phyloP scores from a whole-genome alignment of 2,797 vertebrate species.

The Fistularia commersonii region DNA sequence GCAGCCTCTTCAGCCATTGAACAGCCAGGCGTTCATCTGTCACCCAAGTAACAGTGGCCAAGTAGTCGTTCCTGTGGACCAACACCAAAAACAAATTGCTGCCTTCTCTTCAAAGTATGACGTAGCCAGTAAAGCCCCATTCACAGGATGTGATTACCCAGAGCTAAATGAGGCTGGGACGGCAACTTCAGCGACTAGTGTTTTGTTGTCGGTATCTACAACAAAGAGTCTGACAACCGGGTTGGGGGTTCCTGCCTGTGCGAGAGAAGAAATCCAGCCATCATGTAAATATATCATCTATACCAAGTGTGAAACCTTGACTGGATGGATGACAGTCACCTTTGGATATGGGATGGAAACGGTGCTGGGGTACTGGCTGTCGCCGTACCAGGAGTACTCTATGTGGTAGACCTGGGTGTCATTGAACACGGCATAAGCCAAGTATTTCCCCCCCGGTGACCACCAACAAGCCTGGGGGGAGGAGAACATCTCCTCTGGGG shows the following conservation, averaged over 20 bases:
- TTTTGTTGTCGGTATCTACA: conserved; percentile 65
- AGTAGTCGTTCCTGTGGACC: conserved; percentile 84
- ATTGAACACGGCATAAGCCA: conserved; percentile 92
- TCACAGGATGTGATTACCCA: conserved; percentile 66
- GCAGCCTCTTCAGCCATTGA: conserved; percentile 89
- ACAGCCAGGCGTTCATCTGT: conserved; percentile 82
- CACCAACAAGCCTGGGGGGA: conserved; percentile 88
- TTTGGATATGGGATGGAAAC: conserved; percentile 92
- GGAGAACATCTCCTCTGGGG: conserved; percentile 94
- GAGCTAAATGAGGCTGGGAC: conserved; percentile 74
- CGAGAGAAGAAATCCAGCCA: conserved; percentile 22
- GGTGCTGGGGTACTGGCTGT: conserved; percentile 87
- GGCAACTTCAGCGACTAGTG: conserved; percentile 68
- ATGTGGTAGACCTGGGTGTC: conserved; percentile 86
- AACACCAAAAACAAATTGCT: neutral
- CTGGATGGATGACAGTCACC: conserved; percentile 62
- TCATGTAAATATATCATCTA: no score
- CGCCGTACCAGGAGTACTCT: conserved; percentile 90
- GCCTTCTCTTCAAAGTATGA: neutral
- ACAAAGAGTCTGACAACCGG: conserved; percentile 86
- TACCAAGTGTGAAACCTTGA: no score
- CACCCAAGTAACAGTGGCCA: conserved; percentile 89
- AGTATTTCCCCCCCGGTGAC: conserved; percentile 85
- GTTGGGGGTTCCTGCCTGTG: conserved; percentile 86
- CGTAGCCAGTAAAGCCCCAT: neutral